Base-by-base conservation (phyloP, 2,888 invertebrate species). In the Polyommatus icarus region DNA sequence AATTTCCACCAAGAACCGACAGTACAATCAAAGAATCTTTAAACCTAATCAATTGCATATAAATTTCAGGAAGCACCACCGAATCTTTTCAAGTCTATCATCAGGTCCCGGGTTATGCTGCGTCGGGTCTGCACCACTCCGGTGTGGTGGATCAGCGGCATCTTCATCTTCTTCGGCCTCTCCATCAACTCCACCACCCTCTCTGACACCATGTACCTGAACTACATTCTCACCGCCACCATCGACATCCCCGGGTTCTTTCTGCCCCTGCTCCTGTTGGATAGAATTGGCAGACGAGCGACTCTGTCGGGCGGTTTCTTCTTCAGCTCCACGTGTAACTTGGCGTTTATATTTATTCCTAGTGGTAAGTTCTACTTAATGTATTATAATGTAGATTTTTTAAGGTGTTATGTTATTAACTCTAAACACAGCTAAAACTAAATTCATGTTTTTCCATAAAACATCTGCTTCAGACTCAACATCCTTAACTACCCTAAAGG, bases 81-180 rank as follows among this genome's bases (percentile, higher is more conserved):
- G 0, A 82, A 84, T 18, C 75, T 89, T 5, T 20, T 89, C 5
- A 82, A 79, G 32, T 88, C 92, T 54, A 91, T 95, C 71, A 83
- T 95, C 20, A 90, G 87, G 61, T 95, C 95, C 0, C 87, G 85
- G 1, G 87, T 92, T n/a, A 87, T 96, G 1, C 85, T 95, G 2
- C 86, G 95, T 0, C 92, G 96, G 32, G 88, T 96, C 76, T 84
- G 95, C 59, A 96, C 95, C 73, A 96, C 97, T 57, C 96, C 96
- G n/a, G 94, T 97, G 82, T 97, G 97, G 91, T 97, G 97, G 97
- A 95, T 97, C 76, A 96, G 97, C 3, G 96, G 96, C 81, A 96
- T 96, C 0, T 95, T 97, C 83, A 96, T 97, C 18, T 97, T 96
- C 89, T 97, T 97, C 84, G 97, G 97, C 0, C 90, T 97, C 46